These are phyloP conservation scores for Halichoerus grypus DNA, from an alignment of 2,113 vertebrate genomes.

Conservation along the genomic window DNA sequence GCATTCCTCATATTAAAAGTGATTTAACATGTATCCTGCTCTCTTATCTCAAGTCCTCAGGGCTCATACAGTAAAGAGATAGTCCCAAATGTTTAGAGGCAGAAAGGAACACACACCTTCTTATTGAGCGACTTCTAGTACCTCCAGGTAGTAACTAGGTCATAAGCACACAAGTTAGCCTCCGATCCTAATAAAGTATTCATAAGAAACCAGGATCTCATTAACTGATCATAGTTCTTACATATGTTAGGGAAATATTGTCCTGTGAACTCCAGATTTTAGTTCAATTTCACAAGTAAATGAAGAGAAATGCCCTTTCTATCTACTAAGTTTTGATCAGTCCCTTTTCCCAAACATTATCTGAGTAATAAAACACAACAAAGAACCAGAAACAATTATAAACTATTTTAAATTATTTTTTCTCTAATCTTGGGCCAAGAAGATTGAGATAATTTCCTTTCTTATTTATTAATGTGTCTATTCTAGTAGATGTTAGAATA, in stretches of 20 bases:
- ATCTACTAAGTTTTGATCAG: not conserved
- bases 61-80: not conserved
- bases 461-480: not conserved
- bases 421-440: not conserved
- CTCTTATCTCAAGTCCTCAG: not conserved
- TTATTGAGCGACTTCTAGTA: not conserved
- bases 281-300: not conserved
- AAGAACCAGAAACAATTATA: not conserved
- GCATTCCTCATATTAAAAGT: not conserved
- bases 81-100: not conserved
- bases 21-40: not conserved
- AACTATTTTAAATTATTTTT: constrained; percentile 38
- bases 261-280: not conserved
- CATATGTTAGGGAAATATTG: not conserved
- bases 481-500: not conserved
- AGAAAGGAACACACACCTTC: not conserved
- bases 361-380: not conserved
- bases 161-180: not conserved
- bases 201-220: not conserved
- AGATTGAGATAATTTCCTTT: not conserved
- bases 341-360: not conserved
- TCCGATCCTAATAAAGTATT: not conserved
- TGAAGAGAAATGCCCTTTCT: not conserved
- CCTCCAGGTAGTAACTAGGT: not conserved
- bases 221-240: not conserved